Conservation (phyloP, 2,113 vertebrate genomes). For the Thinocorus orbignyianus region DNA sequence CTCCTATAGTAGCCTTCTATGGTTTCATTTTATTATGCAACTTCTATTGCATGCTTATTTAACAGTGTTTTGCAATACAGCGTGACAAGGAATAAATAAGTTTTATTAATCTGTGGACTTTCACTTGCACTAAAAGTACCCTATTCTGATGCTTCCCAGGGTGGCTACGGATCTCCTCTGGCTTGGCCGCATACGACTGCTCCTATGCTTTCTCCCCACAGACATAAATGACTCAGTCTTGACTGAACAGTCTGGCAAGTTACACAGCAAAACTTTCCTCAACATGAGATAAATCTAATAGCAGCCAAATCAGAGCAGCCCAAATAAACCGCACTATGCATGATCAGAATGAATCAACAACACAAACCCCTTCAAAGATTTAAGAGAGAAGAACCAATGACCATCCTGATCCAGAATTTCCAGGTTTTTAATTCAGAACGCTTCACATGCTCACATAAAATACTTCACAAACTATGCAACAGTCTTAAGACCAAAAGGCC, state of each 20-base stretch:
- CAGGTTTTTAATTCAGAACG: background rate
- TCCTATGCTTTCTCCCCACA: background rate
- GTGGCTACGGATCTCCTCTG: background rate
- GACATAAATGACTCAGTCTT: background rate
- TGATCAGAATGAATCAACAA: background rate
- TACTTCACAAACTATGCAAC: background rate
- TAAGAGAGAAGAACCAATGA: background rate
- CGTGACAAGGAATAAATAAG: background rate
- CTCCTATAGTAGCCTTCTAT: background rate
- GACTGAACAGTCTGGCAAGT: background rate
- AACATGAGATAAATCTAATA: background rate
- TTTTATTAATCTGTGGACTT: background rate
- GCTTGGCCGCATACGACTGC: fast-evolving
- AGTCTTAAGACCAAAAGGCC: background rate
- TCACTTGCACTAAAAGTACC: background rate
- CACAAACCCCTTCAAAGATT: background rate
- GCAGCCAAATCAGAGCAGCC: background rate
- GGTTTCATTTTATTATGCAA: conserved; percentile 30
- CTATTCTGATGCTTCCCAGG: background rate
- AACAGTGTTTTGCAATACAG: background rate
- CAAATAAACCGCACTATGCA: background rate
- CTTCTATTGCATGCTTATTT: background rate
- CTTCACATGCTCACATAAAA: background rate
- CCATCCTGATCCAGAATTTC: background rate
- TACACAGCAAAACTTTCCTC: background rate